These are phyloP conservation scores for Sclerurus mexicanus DNA, from an alignment of 2,113 vertebrate species.

Conservation along the genomic window DNA sequence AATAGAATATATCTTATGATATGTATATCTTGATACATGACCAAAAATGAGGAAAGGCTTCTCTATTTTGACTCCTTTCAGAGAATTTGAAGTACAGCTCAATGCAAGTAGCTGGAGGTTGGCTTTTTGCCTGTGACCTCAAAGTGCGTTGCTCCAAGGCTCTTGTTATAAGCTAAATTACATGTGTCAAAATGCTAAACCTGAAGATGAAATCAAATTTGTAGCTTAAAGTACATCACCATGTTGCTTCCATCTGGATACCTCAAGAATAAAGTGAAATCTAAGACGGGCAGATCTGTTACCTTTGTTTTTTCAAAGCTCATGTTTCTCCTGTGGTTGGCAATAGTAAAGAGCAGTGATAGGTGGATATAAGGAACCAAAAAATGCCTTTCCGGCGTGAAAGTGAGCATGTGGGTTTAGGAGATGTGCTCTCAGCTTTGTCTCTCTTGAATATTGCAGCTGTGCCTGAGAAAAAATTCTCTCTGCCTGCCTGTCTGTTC, in stretches of 20 bases:
- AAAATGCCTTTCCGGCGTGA: neutral
- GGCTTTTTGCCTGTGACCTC: neutral
- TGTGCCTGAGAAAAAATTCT: neutral
- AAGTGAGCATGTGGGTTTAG: neutral
- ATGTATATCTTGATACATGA: neutral
- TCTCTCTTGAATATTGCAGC: neutral
- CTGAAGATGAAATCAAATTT: constrained; percentile 14
- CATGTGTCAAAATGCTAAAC: neutral
- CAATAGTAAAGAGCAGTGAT: neutral
- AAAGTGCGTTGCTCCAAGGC: neutral
- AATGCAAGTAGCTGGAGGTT: neutral
- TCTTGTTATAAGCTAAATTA: neutral
- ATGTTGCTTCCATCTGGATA: neutral
- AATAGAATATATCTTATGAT: neutral
- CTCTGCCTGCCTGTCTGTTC: neutral
- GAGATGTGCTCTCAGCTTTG: neutral
- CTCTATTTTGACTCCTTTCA: neutral
- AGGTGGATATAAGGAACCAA: neutral
- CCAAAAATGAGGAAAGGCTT: neutral
- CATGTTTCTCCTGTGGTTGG: neutral
- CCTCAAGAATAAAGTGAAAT: neutral
- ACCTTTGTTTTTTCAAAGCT: neutral
- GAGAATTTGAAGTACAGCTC: neutral
- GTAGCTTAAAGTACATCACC: neutral
- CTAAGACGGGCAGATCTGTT: neutral